These are phyloP conservation scores for Stomorhina lunata DNA, from an alignment of 2,888 invertebrate species.

Conservation along the genomic window DNA sequence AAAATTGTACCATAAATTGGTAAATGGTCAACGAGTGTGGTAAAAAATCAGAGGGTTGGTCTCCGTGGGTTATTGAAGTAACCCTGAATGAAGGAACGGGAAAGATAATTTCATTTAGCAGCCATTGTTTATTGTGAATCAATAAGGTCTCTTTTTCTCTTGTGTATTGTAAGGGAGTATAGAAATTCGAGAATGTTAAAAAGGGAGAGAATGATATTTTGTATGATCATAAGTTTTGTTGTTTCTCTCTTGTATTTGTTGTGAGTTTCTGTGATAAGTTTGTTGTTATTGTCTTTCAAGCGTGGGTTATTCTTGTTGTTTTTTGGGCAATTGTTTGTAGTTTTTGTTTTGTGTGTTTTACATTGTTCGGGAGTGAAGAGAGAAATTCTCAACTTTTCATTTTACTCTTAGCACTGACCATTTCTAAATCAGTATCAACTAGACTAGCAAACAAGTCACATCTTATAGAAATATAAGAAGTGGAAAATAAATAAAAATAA, in stretches of 20 bases:
- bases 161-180: not conserved
- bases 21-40: not conserved
- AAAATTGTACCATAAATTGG: not conserved
- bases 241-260: not conserved
- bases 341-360: constrained; percentile 9
- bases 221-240: constrained; percentile 31
- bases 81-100: not conserved
- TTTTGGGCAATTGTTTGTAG: not conserved
- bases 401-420: constrained; percentile 75
- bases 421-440: constrained; percentile 79
- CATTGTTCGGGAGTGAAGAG: constrained; percentile 20
- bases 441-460: constrained; percentile 78
- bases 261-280: not conserved
- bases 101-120: not conserved
- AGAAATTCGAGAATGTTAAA: not conserved
- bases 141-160: constrained; percentile 14
- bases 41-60: constrained; percentile 30
- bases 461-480: constrained; percentile 59
- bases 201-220: not conserved
- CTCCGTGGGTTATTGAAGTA: not conserved
- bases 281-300: constrained; percentile 13
- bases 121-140: constrained; percentile 38
- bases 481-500: not conserved
- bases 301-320: not conserved
- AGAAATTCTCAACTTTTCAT: constrained; percentile 76